Conservation (phyloP, 2,797 vertebrate genomes). For the Macrochelys suwanniensis region DNA sequence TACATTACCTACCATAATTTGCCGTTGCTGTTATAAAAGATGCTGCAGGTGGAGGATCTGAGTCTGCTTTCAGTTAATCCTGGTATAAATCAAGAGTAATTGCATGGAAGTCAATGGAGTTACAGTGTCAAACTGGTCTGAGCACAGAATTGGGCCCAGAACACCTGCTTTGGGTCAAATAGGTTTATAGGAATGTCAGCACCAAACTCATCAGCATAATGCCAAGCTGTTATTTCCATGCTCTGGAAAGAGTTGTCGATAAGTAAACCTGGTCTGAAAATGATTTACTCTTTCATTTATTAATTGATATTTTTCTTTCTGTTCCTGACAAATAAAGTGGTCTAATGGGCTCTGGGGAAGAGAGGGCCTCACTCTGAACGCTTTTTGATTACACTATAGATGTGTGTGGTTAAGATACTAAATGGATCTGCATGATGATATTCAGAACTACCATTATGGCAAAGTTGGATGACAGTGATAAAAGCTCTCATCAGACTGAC, state of each 20-base stretch:
- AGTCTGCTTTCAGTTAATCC: background rate
- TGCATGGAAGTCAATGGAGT: background rate
- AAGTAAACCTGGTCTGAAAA: background rate
- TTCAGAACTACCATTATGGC: background rate
- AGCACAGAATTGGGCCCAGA: background rate
- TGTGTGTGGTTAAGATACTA: background rate
- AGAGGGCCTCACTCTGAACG: fast-evolving
- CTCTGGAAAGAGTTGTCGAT: background rate
- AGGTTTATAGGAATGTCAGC: background rate
- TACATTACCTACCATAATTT: background rate
- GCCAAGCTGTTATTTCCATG: background rate
- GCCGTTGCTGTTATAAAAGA: background rate
- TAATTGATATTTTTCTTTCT: background rate
- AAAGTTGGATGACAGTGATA: background rate
- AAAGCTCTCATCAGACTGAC: background rate
- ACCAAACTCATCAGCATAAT: background rate
- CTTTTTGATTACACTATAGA: background rate
- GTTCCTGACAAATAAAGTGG: background rate
- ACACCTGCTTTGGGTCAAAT: background rate
- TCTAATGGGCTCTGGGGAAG: background rate
- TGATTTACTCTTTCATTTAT: background rate
- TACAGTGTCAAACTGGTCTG: background rate
- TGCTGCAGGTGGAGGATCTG: background rate
- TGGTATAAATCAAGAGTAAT: background rate
- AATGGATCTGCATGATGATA: fast-evolving